phyloP scores from a whole-genome alignment of 30 jellyfish, hydroid and myxozoan genomes.

The Cassiopea andromeda region DNA sequence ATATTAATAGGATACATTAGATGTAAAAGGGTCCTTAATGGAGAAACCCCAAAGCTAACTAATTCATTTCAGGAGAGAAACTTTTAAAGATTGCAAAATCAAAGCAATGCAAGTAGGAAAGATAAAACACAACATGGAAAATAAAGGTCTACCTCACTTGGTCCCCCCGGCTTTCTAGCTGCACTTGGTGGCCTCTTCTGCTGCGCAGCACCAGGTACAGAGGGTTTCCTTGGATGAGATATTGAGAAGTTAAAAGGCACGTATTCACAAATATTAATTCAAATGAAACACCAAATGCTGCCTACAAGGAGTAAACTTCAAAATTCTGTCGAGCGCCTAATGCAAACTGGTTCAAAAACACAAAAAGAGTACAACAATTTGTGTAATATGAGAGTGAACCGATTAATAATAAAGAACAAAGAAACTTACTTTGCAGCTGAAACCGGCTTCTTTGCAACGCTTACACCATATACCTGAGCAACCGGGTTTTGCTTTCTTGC shows the following conservation, averaged over 20 bases:
- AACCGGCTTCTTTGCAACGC: slow-evolving; percentile 87
- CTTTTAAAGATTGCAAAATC: too few species aligned
- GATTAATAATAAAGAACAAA: neutral
- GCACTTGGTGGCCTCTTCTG: slow-evolving; percentile 65
- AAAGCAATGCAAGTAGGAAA: neutral
- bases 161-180: slow-evolving; percentile 58
- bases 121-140: neutral
- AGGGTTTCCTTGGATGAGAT: slow-evolving; percentile 31
- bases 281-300: too few species aligned
- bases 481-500: slow-evolving; percentile 71
- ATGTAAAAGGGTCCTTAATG: too few species aligned
- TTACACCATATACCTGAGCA: slow-evolving; percentile 91
- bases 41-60: too few species aligned
- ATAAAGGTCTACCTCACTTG: slow-evolving; percentile 15
- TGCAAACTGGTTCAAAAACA: too few species aligned
- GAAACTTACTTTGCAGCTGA: slow-evolving; percentile 65
- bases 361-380: too few species aligned
- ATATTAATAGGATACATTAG: too few species aligned
- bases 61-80: too few species aligned
- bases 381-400: neutral
- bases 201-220: slow-evolving; percentile 22
- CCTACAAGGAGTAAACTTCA: too few species aligned
- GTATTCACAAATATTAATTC: too few species aligned
- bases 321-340: too few species aligned
- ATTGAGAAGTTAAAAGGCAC: neutral